These are phyloP conservation scores for Peromyscus polionotus DNA, from an alignment of 2,113 vertebrate genomes.

Conservation along the genomic window DNA sequence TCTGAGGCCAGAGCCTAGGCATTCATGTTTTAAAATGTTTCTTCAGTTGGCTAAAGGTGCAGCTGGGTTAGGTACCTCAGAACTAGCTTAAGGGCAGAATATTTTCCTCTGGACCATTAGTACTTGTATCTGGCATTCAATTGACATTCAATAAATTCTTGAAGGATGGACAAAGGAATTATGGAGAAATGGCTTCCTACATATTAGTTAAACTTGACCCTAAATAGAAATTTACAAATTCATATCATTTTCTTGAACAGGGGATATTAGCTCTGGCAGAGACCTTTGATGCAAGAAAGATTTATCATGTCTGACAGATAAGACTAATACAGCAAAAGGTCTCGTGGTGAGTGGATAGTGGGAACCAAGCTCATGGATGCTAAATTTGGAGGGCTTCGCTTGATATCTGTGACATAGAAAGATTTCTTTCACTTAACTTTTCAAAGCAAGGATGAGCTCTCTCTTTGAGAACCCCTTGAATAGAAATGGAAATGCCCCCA, in stretches of 20 bases:
- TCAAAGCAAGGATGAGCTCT: constrained; percentile 14
- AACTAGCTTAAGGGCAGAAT: constrained; percentile 25
- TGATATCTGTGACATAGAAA: not conserved
- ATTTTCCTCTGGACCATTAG: constrained; percentile 16
- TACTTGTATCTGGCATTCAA: not conserved
- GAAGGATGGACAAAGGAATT: constrained; percentile 19
- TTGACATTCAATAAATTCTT: constrained; percentile 22
- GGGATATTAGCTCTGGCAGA: constrained; percentile 45
- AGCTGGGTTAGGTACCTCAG: not conserved
- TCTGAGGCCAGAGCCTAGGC: not conserved
- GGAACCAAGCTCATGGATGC: not conserved
- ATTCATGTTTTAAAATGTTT: constrained; percentile 31
- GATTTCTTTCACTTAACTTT: not conserved
- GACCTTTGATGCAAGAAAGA: constrained; percentile 20
- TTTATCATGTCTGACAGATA: constrained; percentile 69
- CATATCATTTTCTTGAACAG: constrained; percentile 67
- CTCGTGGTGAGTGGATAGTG: not conserved
- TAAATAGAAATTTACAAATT: constrained; percentile 64
- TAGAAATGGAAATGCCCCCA: constrained; percentile 73
- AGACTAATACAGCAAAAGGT: not conserved
- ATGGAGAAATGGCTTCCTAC: constrained; percentile 39
- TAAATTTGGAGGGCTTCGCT: not conserved
- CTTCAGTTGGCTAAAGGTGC: not conserved
- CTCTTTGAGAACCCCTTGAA: not conserved
- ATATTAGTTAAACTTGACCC: constrained; percentile 55